phyloP scores from a whole-genome alignment of 1,140 invertebrate species.

The Monochamus saltuarius region DNA sequence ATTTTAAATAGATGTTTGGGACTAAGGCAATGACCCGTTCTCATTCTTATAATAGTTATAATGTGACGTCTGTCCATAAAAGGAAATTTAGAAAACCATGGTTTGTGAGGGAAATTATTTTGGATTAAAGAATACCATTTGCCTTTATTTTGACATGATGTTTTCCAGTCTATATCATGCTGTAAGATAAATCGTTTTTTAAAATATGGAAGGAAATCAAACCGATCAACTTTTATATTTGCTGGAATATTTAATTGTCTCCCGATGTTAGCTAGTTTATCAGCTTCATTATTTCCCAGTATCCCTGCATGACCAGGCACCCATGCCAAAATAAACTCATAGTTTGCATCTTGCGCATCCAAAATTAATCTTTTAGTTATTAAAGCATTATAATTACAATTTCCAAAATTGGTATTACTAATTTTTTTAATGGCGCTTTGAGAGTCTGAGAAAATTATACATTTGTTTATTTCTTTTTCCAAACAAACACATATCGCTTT shows the following conservation, averaged over 20 bases:
- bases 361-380: not conserved
- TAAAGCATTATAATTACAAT: not conserved
- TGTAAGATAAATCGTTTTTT: not conserved
- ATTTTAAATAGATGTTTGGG: slow-evolving; percentile 17
- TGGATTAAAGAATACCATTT: slow-evolving; percentile 7
- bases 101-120: not conserved
- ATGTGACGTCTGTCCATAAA: slow-evolving; percentile 17
- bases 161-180: not conserved
- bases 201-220: not conserved
- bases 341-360: not conserved
- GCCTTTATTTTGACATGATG: not conserved
- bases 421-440: slow-evolving; percentile 19
- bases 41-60: slow-evolving; percentile 23
- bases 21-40: slow-evolving; percentile 18
- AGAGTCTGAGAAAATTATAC: slow-evolving; percentile 24
- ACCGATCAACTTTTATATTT: not conserved
- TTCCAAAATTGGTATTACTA: not conserved
- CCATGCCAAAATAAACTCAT: not conserved
- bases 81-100: slow-evolving; percentile 10
- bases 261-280: not conserved
- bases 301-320: not conserved
- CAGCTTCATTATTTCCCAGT: not conserved
- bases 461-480: slow-evolving; percentile 18
- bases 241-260: not conserved
- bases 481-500: not conserved